These are phyloP conservation scores for Caenorhabditis latens DNA, from an alignment of 1,140 invertebrate species.

Conservation along the genomic window DNA sequence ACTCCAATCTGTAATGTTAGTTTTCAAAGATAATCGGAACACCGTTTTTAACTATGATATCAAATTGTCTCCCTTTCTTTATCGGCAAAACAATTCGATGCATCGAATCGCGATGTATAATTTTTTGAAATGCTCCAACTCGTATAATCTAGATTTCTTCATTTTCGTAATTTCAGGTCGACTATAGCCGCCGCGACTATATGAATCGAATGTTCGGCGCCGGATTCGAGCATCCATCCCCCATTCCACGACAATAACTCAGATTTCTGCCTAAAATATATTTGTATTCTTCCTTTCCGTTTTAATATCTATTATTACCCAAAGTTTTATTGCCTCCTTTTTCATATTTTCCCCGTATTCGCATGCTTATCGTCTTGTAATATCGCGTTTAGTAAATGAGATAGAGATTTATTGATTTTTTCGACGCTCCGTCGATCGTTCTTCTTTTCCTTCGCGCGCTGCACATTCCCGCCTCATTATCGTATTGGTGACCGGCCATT, in stretches of 20 bases:
- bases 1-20: conserved; percentile 25
- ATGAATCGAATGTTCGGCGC: conserved; percentile 27
- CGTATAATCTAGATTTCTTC: not conserved
- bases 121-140: too few species aligned
- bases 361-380: conserved; percentile 5
- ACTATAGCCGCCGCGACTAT: conserved; percentile 7
- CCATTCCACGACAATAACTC: not conserved
- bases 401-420: conserved; percentile 5
- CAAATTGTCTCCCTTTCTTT: too few species aligned
- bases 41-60: too few species aligned
- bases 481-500: not conserved
- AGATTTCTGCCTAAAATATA: not conserved
- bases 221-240: conserved; percentile 26
- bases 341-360: not conserved
- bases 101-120: too few species aligned
- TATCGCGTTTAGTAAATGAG: not conserved
- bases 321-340: conserved; percentile 4
- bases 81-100: too few species aligned
- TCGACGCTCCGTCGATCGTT: not conserved
- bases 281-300: not conserved
- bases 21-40: too few species aligned
- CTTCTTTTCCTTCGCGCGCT: not conserved
- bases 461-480: not conserved
- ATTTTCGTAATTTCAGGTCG: not conserved
- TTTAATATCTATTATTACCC: not conserved